Evolutionary conservation across 2,113 vertebrate genomes (phyloP).

Genomic region (Oenanthe melanoleuca): DNA sequence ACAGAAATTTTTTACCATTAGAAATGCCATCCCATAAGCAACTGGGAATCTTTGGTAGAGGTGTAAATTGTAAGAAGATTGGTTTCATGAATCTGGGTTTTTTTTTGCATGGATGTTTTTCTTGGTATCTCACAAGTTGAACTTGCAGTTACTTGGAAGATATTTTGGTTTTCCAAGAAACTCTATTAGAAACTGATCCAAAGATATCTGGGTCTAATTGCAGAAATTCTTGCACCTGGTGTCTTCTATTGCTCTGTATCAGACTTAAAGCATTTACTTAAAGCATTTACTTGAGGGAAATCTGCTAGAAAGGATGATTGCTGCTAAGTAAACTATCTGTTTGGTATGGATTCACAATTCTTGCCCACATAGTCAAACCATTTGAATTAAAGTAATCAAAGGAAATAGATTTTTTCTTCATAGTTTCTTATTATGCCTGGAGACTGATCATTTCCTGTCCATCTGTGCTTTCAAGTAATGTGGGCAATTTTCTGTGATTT

Average conservation of each 20-base stretch:
- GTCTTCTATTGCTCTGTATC: background rate
- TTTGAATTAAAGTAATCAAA: slow-evolving; percentile 19
- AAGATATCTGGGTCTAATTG: background rate
- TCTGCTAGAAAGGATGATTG: background rate
- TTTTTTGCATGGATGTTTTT: background rate
- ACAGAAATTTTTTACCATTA: background rate
- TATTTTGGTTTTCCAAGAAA: background rate
- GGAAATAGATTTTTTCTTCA: background rate
- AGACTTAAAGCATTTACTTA: background rate
- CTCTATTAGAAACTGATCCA: background rate
- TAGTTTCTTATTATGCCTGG: background rate
- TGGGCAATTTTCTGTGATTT: slow-evolving; percentile 20
- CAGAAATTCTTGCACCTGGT: background rate
- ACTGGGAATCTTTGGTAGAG: background rate
- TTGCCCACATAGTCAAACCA: background rate
- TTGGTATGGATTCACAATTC: background rate
- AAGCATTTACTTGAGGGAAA: background rate
- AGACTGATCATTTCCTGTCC: background rate
- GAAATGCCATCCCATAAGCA: background rate
- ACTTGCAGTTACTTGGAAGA: background rate
- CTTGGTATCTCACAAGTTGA: background rate
- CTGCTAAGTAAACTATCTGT: background rate
- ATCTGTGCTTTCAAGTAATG: background rate
- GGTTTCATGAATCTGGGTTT: background rate
- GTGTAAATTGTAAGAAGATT: background rate